A percentile compares a stretch with the other conserved stretches of the same genome.
Conservation (phyloP, 1,140 invertebrate species). For the Papilio glaucus region DNA sequence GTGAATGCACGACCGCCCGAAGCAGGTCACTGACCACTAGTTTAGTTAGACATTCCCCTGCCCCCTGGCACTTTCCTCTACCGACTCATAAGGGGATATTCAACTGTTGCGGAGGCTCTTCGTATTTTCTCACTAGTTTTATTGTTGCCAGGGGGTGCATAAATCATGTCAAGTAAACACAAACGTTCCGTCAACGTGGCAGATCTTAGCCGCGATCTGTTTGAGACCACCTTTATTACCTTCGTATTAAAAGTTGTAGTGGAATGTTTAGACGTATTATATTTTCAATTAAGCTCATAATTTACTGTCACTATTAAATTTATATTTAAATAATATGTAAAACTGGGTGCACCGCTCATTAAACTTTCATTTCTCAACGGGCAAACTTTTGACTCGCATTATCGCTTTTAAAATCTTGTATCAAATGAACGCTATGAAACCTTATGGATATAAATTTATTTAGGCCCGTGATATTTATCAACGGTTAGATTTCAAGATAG, state of each 20-base stretch:
- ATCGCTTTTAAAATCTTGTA: conserved; percentile 18
- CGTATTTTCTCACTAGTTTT: conserved; percentile 55
- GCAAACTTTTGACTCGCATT: conserved; percentile 17
- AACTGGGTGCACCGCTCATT: conserved; percentile 24
- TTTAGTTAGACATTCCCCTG: conserved; percentile 47
- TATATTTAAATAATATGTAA: conserved; percentile 28
- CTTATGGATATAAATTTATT: conserved; percentile 20
- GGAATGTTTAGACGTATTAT: not conserved
- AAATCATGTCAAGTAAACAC: conserved; percentile 74
- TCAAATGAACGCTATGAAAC: conserved; percentile 17
- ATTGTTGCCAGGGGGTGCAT: conserved; percentile 62
- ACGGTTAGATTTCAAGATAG: conserved; percentile 13
- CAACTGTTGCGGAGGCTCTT: conserved; percentile 47
- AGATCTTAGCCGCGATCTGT: conserved; percentile 63
- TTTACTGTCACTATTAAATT: conserved; percentile 22
- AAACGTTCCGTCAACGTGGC: conserved; percentile 69
- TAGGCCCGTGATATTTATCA: conserved; percentile 13
- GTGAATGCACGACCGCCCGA: conserved; percentile 68
- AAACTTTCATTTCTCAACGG: conserved; percentile 25
- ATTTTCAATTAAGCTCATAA: conserved; percentile 29
- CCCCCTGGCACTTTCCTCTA: conserved; percentile 41
- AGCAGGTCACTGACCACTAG: conserved; percentile 56
- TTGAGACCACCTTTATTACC: conserved; percentile 58
- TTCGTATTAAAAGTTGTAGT: conserved; percentile 10
- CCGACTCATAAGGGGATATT: conserved; percentile 41